phyloP scores from a whole-genome alignment of 2,113 vertebrate species.

The Cheirogaleus medius region DNA sequence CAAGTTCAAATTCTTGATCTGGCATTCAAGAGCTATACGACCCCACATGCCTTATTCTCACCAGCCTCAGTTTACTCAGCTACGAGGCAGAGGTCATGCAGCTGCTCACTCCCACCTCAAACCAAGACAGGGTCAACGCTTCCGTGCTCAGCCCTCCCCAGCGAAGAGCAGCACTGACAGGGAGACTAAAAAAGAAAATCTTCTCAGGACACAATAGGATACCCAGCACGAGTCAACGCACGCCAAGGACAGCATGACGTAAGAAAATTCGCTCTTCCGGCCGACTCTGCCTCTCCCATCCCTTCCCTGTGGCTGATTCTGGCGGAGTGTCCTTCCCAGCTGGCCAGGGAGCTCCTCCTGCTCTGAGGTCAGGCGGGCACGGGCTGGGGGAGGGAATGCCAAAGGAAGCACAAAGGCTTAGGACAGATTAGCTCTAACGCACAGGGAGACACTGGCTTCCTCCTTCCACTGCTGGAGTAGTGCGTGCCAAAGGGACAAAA shows the following conservation, averaged over 20 bases:
- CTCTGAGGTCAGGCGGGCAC: neutral
- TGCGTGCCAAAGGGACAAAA: neutral
- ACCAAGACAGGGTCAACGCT: rapidly evolving
- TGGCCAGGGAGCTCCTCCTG: neutral
- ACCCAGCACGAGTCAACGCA: too few relatives aligned
- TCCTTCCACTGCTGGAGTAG: neutral
- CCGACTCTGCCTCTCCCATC: neutral
- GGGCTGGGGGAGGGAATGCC: rapidly evolving
- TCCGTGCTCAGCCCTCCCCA: neutral
- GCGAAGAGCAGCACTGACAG: neutral
- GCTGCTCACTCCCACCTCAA: too few relatives aligned
- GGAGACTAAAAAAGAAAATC: neutral
- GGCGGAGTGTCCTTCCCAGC: neutral
- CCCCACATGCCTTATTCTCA: neutral
- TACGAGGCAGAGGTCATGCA: neutral
- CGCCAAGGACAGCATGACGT: rapidly evolving
- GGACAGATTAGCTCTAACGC: neutral
- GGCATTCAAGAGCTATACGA: neutral
- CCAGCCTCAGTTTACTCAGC: neutral
- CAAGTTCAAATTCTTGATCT: neutral
- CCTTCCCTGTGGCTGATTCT: neutral
- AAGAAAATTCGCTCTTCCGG: neutral
- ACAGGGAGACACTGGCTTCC: neutral
- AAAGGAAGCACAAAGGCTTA: neutral
- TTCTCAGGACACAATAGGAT: neutral